phyloP scores from a whole-genome alignment of 2,113 vertebrate genomes.

The Pelecanoides urinatrix region DNA sequence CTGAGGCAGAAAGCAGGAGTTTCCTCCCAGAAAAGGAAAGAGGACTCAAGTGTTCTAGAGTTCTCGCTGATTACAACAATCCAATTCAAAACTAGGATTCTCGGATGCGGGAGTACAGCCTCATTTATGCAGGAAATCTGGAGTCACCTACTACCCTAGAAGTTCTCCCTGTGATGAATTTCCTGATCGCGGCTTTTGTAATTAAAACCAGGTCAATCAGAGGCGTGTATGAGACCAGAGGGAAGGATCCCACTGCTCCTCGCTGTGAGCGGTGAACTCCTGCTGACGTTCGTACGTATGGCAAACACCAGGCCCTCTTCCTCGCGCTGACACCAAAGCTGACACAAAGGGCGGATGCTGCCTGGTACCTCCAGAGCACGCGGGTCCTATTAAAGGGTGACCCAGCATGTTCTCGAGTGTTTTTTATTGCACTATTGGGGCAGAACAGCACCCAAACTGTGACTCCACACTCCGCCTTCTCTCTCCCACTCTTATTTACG shows the following conservation, averaged over 20 bases:
- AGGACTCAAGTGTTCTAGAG: neutral
- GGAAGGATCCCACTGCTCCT: neutral
- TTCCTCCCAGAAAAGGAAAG: neutral
- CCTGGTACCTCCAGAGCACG: neutral
- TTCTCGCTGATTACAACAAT: neutral
- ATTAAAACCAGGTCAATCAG: neutral
- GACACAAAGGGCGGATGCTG: neutral
- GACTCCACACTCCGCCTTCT: neutral
- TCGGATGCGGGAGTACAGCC: neutral
- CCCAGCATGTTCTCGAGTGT: accelerated
- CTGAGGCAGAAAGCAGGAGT: neutral
- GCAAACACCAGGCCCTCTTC: neutral
- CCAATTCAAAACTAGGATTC: neutral
- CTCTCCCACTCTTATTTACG: accelerated
- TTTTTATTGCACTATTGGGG: neutral
- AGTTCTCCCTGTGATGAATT: neutral
- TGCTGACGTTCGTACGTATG: accelerated
- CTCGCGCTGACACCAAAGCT: accelerated
- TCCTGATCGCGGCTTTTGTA: accelerated
- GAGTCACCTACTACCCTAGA: neutral
- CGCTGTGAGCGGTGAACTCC: neutral
- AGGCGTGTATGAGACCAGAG: neutral
- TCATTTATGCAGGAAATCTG: neutral
- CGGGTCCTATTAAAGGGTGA: accelerated
- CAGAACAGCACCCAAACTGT: neutral